phyloP scores from a whole-genome alignment of 2,113 vertebrate genomes.

The Strigops habroptila region DNA sequence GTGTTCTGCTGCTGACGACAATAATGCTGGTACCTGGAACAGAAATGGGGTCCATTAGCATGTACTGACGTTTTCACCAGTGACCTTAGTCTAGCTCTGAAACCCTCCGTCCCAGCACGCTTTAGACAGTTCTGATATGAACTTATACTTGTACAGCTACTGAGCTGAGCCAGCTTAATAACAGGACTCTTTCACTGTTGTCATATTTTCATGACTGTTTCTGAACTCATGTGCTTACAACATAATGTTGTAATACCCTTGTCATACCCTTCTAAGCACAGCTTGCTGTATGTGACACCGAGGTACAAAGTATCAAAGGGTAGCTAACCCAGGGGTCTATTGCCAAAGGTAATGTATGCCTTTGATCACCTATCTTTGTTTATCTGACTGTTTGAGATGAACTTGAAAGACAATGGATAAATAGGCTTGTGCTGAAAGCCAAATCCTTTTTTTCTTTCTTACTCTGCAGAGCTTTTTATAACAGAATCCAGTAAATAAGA shows the following conservation, averaged over 20 bases:
- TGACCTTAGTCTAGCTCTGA: background rate
- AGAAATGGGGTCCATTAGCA: background rate
- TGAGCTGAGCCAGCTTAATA: background rate
- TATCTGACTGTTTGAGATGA: constrained; percentile 14
- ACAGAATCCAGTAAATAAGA: background rate
- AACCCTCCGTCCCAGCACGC: accelerated
- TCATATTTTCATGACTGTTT: background rate
- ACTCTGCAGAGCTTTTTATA: background rate
- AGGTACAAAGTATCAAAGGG: background rate
- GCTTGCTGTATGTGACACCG: background rate
- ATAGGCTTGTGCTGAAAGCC: background rate
- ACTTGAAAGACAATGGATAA: constrained; percentile 53
- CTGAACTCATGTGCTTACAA: background rate
- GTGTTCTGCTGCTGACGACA: background rate
- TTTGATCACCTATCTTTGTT: constrained; percentile 53
- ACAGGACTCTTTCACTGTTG: background rate
- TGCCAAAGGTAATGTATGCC: background rate
- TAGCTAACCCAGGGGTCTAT: background rate
- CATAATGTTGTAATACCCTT: background rate
- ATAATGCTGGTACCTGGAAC: background rate
- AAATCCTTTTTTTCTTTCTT: background rate
- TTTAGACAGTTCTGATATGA: background rate
- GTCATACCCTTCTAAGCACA: background rate
- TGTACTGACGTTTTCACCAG: background rate
- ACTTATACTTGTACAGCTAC: background rate